Evolutionary conservation across 2,797 vertebrate genomes (phyloP).

Genomic region (Poeciliopsis infans): DNA sequence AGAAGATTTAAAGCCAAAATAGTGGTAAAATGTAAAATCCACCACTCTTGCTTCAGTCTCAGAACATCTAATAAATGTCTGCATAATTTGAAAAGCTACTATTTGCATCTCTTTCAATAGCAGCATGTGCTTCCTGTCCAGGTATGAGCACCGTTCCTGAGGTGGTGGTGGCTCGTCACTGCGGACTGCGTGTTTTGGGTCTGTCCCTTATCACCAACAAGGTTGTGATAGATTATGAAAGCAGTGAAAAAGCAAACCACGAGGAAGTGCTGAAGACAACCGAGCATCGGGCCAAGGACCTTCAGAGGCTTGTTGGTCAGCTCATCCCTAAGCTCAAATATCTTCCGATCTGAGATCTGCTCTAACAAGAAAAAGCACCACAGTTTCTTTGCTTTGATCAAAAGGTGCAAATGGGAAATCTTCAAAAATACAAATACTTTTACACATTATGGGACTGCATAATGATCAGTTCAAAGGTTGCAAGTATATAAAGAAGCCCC

Average conservation of each 20-base stretch:
- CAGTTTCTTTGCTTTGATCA: conserved; percentile 2
- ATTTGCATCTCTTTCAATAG: neutral
- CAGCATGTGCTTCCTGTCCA: conserved; percentile 36
- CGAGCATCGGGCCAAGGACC: conserved; percentile 57
- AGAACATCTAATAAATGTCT: neutral
- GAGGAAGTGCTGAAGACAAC: conserved; percentile 81
- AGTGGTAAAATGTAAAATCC: neutral
- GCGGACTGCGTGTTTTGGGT: conserved; percentile 85
- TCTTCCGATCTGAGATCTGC: neutral
- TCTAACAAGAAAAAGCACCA: neutral
- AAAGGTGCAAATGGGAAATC: neutral
- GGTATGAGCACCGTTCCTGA: conserved; percentile 92
- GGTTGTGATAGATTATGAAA: conserved; percentile 80
- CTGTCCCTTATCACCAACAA: conserved; percentile 90
- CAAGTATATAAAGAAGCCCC: neutral
- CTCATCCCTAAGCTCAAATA: conserved; percentile 68
- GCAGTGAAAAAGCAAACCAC: conserved; percentile 78
- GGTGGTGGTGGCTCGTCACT: conserved; percentile 87
- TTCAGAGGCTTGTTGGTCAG: conserved; percentile 76
- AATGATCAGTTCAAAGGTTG: neutral
- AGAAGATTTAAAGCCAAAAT: neutral
- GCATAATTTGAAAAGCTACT: neutral
- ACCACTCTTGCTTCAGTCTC: neutral
- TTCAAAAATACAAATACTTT: neutral
- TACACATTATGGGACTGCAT: neutral